Base-by-base conservation (phyloP, 1,140 invertebrate species). In the Bombyx mori region DNA sequence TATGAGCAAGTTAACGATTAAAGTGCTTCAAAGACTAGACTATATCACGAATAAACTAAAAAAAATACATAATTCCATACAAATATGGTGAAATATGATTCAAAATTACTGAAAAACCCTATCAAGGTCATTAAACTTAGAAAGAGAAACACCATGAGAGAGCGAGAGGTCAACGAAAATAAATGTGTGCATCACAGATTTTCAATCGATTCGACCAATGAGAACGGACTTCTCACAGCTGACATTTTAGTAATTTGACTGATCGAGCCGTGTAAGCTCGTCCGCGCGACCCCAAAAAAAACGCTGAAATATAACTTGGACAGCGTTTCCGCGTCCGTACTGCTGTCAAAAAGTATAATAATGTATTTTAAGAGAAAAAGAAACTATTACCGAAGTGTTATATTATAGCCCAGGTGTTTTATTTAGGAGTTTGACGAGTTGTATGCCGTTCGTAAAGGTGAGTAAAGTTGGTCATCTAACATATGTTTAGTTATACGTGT, bases 291-390 rank as follows among this genome's bases (percentile, higher is more conserved):
- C 55, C 45, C 56, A 43, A 61, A 72, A 68, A 66, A 72, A 71
- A 56, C 66, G 70, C 62, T 61, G 66, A 73, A 75, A 62, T 58
- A 47, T 67, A 58, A 62, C 75, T 76, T 80, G 73, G 81, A 79
- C 73, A 63, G 76, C 75, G 65, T 81, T 79, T 68, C 60, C 72
- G 71, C 71, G 73, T 83, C 75, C 74, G 64, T 63, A 78, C 73
- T 69, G 69, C 63, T 72, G 63, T 77, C 70, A 69, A 79, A 35
- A 65, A 77, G 81, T 84, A 78, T 82, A 86, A 84, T 83, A 84
- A 86, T 86, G 83, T 79, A 82, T 86, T 79, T 80, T 71, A 84
- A 82, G 75, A 82, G 83, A 82, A 86, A 82, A 86, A 80, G 79
- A 79, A 71, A 84, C 76, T 74, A 81, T 75, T 79, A 70, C 63